A percentile compares a stretch with the other conserved stretches of the same genome.
Conservation (phyloP, 2,797 vertebrate genomes). For the Tenualosa ilisha region DNA sequence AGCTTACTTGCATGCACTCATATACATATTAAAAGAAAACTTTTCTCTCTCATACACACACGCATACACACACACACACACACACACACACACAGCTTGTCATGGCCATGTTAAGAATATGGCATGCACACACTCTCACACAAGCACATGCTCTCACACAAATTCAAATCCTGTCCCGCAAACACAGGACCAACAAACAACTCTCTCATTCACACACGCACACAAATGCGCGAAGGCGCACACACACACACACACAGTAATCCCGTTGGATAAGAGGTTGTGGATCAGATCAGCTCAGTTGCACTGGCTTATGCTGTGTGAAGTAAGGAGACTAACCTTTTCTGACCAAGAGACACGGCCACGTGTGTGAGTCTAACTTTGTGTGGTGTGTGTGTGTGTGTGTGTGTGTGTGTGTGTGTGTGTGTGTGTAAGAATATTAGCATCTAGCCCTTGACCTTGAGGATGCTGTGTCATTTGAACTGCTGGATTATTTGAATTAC, state of each 20-base stretch:
- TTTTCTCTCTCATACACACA: not conserved
- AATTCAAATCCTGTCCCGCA: not conserved
- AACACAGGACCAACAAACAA: constrained; percentile 7
- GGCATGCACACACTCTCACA: not conserved
- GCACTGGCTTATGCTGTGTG: not conserved
- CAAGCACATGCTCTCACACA: constrained; percentile 5
- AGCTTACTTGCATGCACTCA: not conserved
- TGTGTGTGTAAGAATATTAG: not conserved
- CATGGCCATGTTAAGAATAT: not conserved
- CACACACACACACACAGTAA: not conserved
- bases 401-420: not conserved
- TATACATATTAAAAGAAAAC: not conserved
- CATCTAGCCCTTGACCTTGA: not conserved
- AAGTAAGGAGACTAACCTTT: constrained; percentile 1
- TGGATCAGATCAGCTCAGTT: not conserved
- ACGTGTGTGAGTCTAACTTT: constrained; percentile 17
- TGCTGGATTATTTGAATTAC: not conserved
- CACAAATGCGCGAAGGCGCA: constrained; percentile 51
- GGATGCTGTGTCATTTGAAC: not conserved
- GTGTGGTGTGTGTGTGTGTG: not conserved
- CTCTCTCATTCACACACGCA: constrained; percentile 23
- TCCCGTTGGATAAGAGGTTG: constrained; percentile 14
- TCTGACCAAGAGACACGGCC: not conserved
- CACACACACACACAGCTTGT: not conserved
- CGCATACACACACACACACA: constrained; percentile 1